Evolutionary conservation across 2,888 invertebrate genomes (phyloP), one percentile per base, ranked within the genome.

Genomic region (Brenthis hecate): DNA sequence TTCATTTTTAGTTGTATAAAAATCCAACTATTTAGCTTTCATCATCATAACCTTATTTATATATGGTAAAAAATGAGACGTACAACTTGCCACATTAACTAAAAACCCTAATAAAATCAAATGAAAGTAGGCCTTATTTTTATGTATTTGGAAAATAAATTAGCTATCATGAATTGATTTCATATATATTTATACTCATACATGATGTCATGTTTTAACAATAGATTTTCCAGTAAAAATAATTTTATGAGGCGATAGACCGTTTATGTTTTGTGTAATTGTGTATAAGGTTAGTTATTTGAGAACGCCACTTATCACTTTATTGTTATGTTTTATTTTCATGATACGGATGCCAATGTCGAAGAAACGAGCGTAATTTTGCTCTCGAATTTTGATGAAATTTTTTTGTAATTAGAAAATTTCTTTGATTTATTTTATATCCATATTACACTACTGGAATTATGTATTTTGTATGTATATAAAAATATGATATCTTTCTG

Each of bases 1-100:
- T 87, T 90, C 91, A 91, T 91, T 69, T 77, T 82, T 54, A 55
- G 13, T 51, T 61, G 32, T 1, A 51, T 36, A n/a, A 61, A 51
- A 8, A n/a, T 14, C 16, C 6, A 53, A 53, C 51, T 51, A 3
- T 32, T 32, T 36, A 32, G 13, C 16, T 13, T 16, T 51, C 28
- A 5, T 3, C n/a, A 13, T n/a, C 13, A 51, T 1, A 6, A n/a
- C 50, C n/a, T n/a, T 51, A 32, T 61, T n/a, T 51, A 32, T 61
- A 61, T 61, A 61, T n/a, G 16, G 8, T n/a, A 48, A 60, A 60
- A 60, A 32, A 13, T 11, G 5, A 14, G 13, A 13, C 19, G 6
- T 57, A 57, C 57, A 57, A 6, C 36, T 11, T 19, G 6, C 3
- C 6, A 23, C 19, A 13, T 43, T 47, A 19, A 16, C 6, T 13